These are phyloP conservation scores for Podarcis siculus DNA, from an alignment of 2,797 vertebrate species.

Conservation along the genomic window DNA sequence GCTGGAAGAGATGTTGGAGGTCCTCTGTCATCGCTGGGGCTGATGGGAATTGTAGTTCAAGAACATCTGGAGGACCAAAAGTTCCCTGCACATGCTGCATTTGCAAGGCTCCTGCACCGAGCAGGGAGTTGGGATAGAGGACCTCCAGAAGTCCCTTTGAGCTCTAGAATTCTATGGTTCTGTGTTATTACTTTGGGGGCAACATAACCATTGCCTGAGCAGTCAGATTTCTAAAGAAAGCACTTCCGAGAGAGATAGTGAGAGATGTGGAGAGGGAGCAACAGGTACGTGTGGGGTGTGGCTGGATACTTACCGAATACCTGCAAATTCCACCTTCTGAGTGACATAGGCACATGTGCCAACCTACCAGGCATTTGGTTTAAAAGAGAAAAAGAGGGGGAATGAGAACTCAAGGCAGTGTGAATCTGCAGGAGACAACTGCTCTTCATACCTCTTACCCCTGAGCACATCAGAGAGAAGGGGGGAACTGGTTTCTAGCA, in stretches of 20 bases:
- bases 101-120: too few relatives aligned
- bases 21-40: too few relatives aligned
- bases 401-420: not conserved
- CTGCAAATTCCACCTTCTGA: slow-evolving; percentile 97
- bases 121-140: too few relatives aligned
- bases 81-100: too few relatives aligned
- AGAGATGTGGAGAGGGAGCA: not conserved
- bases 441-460: not conserved
- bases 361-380: slow-evolving; percentile 80
- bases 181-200: not conserved
- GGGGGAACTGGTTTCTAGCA: not conserved
- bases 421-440: not conserved
- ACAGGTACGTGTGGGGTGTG: not conserved
- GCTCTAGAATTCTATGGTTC: too few relatives aligned
- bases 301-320: slow-evolving; percentile 86
- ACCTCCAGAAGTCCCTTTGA: too few relatives aligned
- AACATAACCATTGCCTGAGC: not conserved
- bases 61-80: too few relatives aligned
- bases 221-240: too few relatives aligned
- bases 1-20: too few relatives aligned
- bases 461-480: not conserved
- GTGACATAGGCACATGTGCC: slow-evolving; percentile 96
- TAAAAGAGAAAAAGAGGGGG: not conserved
- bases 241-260: not conserved
- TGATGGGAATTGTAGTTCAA: too few relatives aligned